Base-by-base conservation (phyloP, 2,888 invertebrate genomes). In the Pinctada fucata region DNA sequence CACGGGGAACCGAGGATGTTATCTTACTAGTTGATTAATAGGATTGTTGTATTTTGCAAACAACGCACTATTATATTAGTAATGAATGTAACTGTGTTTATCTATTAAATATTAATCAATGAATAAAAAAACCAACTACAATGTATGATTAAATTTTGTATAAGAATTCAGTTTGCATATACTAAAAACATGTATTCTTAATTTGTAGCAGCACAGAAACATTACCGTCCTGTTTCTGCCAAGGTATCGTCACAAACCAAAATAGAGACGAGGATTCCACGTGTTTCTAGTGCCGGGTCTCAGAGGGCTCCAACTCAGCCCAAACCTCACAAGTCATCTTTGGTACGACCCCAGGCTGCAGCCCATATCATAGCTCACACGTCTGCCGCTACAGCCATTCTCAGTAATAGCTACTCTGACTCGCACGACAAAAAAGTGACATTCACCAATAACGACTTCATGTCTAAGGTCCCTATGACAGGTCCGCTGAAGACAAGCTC, bases 341-440 rank as follows among this genome's bases (percentile, higher is more conserved):
- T 58, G 13, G 86, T 83, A 2, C 82, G 88, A 3, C 90, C 89
- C n/a, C 85, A 85, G 78, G 90, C 88, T 47, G 86, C 88, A 6
- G 90, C 90, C n/a, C 89, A 89, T 79, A 90, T 90, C 66, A 90
- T 90, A 50, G 83, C 86, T 16, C 87, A 86, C 10, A 83, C 76
- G 49, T 50, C 68, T 8, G 72, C 72, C 71, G 75, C 78, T 5
- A 48, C 67, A 6, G 72, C 75, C 65, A 74, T 68, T 72, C 10
- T 68, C 6, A 48, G 66, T 70, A 66, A 65, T 16, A 63, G 75
- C 69, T 52, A 52, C 72, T 4, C 81, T 75, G 69, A 78, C 58
- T 48, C 67, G 70, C 63, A 76, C 72, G 79, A 84, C 69, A 79
- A 88, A 77, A 83, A 86, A 82, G 84, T 88, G 2, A 85, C 84